Evolutionary conservation across 2,797 vertebrate genomes (phyloP).

Genomic region (Micrastur ruficollis): DNA sequence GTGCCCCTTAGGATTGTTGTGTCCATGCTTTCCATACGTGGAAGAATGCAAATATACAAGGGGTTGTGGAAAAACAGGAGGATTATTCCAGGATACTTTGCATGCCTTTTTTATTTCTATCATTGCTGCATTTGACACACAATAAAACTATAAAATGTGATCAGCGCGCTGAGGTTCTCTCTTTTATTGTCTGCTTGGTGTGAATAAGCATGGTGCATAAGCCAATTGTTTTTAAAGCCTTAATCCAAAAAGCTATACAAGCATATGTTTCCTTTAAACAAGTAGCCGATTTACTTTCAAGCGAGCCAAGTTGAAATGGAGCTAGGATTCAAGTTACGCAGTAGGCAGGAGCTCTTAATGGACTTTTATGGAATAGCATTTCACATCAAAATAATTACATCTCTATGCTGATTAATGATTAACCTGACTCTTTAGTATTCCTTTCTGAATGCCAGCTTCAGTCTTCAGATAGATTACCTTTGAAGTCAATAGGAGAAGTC

Average conservation of each 20-base stretch:
- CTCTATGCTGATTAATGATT: not conserved
- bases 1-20: fast-evolving
- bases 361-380: not conserved
- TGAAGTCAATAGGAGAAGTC: conserved; percentile 39
- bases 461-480: not conserved
- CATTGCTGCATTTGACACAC: not conserved
- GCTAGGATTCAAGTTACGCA: not conserved
- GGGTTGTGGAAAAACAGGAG: not conserved
- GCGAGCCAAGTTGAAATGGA: not conserved
- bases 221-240: not conserved
- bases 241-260: not conserved
- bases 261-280: not conserved
- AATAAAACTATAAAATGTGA: not conserved
- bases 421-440: not conserved
- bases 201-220: not conserved
- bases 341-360: not conserved
- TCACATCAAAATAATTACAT: conserved; percentile 16
- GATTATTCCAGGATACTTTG: not conserved
- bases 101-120: not conserved
- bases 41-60: not conserved
- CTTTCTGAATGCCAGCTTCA: conserved; percentile 21
- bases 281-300: not conserved
- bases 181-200: not conserved
- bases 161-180: not conserved
- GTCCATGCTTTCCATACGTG: not conserved